Evolutionary conservation across 2,888 invertebrate species (phyloP).

Genomic region (Euzetes globulus): DNA sequence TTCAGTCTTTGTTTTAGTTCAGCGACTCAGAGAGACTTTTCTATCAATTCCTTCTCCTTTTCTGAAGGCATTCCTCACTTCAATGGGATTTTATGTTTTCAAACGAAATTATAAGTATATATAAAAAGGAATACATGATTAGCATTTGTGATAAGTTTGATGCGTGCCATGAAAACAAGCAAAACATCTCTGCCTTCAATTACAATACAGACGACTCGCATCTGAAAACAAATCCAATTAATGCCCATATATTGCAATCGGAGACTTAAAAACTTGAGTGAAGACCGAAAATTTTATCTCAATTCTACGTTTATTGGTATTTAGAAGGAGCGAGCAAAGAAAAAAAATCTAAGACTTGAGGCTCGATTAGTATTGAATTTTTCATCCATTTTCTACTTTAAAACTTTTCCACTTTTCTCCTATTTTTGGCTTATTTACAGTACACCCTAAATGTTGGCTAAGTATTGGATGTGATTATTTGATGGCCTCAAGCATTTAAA

Average conservation of each 20-base stretch:
- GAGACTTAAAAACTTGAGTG: no score
- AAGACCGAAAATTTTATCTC: no score
- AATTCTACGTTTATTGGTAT: no score
- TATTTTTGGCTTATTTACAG: not conserved
- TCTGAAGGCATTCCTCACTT: not conserved
- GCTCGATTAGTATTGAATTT: slow-evolving; percentile 1
- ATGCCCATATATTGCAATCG: not conserved
- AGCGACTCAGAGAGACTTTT: not conserved
- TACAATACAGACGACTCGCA: not conserved
- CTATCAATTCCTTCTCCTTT: not conserved
- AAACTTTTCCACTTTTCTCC: not conserved
- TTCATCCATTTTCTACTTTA: not conserved
- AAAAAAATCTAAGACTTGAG: not conserved
- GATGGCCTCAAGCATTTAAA: not conserved
- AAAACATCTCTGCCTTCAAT: not conserved
- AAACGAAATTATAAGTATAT: slow-evolving; percentile 1
- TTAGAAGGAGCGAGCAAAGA: not conserved
- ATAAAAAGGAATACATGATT: slow-evolving; percentile 1
- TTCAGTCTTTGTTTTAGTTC: not conserved
- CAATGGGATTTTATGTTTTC: not conserved
- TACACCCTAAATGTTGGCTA: slow-evolving; percentile 2
- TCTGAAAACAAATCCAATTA: not conserved
- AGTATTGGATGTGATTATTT: slow-evolving; percentile 17
- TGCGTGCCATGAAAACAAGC: not conserved
- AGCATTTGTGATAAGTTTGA: not conserved